Conservation (phyloP, 1,140 invertebrate genomes). For the roundworm (Caenorhabditis elegans) region DNA sequence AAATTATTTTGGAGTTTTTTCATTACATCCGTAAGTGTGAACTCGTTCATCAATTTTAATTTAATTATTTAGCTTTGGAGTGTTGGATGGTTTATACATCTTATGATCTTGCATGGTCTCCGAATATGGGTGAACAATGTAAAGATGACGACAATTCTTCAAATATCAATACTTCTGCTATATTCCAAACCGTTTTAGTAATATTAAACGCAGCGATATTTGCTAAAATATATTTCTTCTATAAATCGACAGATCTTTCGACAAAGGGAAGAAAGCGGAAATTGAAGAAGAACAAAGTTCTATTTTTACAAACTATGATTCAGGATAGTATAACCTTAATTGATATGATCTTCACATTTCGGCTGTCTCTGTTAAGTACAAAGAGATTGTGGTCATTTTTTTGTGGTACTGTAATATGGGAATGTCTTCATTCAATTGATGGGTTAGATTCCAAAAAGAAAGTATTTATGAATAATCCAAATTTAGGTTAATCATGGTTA, state of each 20-base stretch:
- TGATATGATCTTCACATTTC: slow-evolving; percentile 9
- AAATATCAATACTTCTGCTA: not conserved
- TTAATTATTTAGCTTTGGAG: not conserved
- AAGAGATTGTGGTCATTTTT: not conserved
- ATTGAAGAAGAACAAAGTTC: not conserved
- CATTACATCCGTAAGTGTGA: not conserved
- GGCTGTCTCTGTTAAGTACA: not conserved
- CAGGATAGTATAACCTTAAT: not conserved
- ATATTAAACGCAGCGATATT: not conserved
- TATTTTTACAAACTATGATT: not conserved
- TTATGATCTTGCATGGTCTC: not conserved
- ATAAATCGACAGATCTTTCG: not conserved
- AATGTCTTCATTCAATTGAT: not conserved
- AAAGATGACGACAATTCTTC: not conserved
- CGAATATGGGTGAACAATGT: not conserved
- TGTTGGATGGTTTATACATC: not conserved
- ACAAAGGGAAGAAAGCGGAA: not conserved
- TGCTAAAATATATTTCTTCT: slow-evolving; percentile 10
- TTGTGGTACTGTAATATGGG: not conserved
- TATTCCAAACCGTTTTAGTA: not conserved
- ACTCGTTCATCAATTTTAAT: not conserved
- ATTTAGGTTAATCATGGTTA: not conserved
- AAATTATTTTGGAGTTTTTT: not conserved
- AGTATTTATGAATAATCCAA: not conserved
- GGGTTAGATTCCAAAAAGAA: not conserved